phyloP scores from a whole-genome alignment of 2,113 vertebrate species.

The Delphinus delphis region DNA sequence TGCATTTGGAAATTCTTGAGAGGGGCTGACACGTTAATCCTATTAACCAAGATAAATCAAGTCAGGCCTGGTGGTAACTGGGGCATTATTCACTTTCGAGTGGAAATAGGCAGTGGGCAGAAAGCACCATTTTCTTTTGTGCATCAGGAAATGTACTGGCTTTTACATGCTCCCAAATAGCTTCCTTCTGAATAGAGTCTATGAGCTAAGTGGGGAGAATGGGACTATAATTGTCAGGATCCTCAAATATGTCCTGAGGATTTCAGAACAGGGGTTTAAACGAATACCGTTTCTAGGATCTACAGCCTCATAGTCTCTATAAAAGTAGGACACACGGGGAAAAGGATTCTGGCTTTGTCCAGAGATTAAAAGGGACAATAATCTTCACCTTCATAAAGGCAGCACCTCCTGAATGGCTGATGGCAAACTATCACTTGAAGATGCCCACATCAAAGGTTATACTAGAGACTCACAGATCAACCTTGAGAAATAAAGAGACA shows the following conservation, averaged over 20 bases:
- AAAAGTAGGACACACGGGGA: neutral
- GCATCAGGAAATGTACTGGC: neutral
- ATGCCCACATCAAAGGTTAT: neutral
- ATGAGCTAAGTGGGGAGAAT: constrained; percentile 12
- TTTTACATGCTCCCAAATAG: constrained; percentile 41
- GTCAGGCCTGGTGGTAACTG: constrained; percentile 67
- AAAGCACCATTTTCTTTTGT: neutral
- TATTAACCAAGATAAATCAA: constrained; percentile 83
- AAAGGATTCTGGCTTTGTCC: neutral
- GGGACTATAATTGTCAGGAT: neutral
- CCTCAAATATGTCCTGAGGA: neutral
- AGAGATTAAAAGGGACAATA: constrained; percentile 32
- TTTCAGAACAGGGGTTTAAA: constrained; percentile 29
- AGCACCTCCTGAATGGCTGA: neutral
- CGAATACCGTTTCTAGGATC: neutral
- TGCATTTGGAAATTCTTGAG: constrained; percentile 81
- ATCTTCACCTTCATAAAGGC: neutral
- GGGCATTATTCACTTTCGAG: constrained; percentile 64
- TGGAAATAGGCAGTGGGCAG: constrained; percentile 66
- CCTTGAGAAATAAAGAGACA: neutral
- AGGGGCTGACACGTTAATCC: constrained; percentile 83
- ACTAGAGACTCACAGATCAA: neutral
- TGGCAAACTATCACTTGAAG: neutral
- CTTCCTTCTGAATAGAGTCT: constrained; percentile 62
- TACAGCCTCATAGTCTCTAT: neutral